Conservation (phyloP, 2,113 vertebrate species). For the Campylorhamphus procurvoides region DNA sequence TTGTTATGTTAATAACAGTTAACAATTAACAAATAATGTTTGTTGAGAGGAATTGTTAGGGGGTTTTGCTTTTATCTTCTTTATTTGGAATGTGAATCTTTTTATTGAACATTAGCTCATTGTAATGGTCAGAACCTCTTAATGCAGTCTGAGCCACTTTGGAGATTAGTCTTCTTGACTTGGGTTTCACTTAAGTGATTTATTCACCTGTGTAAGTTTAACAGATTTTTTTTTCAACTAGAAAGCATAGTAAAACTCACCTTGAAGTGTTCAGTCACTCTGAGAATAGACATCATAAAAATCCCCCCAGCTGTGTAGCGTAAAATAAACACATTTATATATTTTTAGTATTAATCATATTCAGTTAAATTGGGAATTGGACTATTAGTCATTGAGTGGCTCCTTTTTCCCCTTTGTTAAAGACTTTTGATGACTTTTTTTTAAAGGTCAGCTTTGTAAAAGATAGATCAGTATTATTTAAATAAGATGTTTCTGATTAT, state of each 20-base stretch:
- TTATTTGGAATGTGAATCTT: neutral
- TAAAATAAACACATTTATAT: neutral
- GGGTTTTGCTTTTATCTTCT: neutral
- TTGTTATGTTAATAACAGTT: neutral
- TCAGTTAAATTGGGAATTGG: fast-evolving
- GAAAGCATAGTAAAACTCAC: neutral
- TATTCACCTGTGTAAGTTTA: neutral
- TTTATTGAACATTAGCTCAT: neutral
- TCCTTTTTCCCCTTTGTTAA: neutral
- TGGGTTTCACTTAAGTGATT: neutral
- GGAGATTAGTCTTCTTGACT: neutral
- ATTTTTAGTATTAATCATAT: neutral
- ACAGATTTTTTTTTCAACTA: neutral
- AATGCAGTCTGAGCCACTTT: neutral
- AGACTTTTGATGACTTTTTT: neutral
- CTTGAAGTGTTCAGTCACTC: neutral
- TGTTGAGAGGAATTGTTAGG: neutral
- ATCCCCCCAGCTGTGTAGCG: neutral
- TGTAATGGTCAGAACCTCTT: neutral
- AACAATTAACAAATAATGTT: neutral
- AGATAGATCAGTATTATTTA: neutral
- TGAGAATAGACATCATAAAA: neutral
- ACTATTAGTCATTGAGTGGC: neutral
- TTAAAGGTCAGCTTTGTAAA: neutral
- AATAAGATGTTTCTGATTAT: neutral